Base-by-base conservation (phyloP, 1,140 invertebrate genomes). In the Apis mellifera region DNA sequence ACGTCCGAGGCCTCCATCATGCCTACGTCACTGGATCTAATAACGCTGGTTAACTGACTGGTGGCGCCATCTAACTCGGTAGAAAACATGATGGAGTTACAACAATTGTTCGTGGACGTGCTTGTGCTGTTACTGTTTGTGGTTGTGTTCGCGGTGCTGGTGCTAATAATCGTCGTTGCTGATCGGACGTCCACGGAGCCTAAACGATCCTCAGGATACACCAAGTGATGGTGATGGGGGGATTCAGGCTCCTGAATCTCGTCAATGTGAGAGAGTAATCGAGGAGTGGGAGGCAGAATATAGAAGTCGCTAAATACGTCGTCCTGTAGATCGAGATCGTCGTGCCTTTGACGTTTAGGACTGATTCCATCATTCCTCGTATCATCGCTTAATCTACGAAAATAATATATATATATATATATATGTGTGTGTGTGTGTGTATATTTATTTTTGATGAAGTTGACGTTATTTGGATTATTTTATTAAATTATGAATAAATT, bases 251-350 rank as follows among this genome's bases (percentile, higher is more conserved):
- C 90, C 12, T 91, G 91, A 9, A 93, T 92, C 78, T 94, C 94
- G 89, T 96, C 96, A 57, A 96, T 96, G 65, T 96, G 95, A 9
- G 96, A 96, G 66, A 97, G 93, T 83, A 96, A 93, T 68, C 96
- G 94, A 17, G 96, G 96, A 0, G 96, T 96, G 0, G 95, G 95
- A 65, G 96, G 96, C 12, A 94, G 75, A 91, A 96, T 96, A 90
- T 96, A 97, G 85, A 96, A 96, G 84, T 97, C 96, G 52, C 95
- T 96, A 89, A 93, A 93, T 1, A 93, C 91, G 50, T 93, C 90
- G 59, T 93, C 93, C 68, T 92, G 92, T 26, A 93, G 84, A 71
- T 93, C 92, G 9, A 92, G 86, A 74, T 94, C 90, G 78, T 94
- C 87, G 90, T 93, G 91, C 91, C 94, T 92, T 66, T 93, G 89